Evolutionary conservation across 2,888 invertebrate species (phyloP).

Genomic region (Drosophila helvetica): DNA sequence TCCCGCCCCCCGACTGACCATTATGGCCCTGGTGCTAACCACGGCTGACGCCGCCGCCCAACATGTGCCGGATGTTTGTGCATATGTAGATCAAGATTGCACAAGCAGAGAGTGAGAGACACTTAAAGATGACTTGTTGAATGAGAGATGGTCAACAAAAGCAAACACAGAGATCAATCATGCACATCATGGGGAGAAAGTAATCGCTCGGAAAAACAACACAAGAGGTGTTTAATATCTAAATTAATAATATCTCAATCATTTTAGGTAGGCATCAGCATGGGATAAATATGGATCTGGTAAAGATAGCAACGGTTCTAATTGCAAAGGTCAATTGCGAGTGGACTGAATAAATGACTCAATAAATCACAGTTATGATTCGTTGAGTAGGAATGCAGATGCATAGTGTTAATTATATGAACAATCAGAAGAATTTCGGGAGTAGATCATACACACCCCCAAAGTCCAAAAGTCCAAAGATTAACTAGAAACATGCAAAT

Average conservation of each 20-base stretch:
- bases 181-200: neutral
- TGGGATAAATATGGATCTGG: no score
- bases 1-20: neutral
- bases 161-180: neutral
- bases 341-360: no score
- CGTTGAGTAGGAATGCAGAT: no score
- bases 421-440: no score
- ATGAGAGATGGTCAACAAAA: neutral
- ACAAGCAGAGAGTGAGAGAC: neutral
- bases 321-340: no score
- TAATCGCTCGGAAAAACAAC: neutral
- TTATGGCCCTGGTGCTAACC: slow-evolving; percentile 18
- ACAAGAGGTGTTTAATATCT: neutral
- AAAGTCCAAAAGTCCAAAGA: no score
- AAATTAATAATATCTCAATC: neutral
- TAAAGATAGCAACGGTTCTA: no score
- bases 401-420: no score
- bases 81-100: slow-evolving; percentile 3
- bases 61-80: slow-evolving; percentile 24
- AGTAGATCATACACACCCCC: no score
- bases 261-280: neutral
- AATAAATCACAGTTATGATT: no score
- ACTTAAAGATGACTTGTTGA: neutral
- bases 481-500: neutral
- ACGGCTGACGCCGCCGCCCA: neutral